Evolutionary conservation across 2,113 vertebrate species (phyloP).

Genomic region (Lethenteron camtschaticum): DNA sequence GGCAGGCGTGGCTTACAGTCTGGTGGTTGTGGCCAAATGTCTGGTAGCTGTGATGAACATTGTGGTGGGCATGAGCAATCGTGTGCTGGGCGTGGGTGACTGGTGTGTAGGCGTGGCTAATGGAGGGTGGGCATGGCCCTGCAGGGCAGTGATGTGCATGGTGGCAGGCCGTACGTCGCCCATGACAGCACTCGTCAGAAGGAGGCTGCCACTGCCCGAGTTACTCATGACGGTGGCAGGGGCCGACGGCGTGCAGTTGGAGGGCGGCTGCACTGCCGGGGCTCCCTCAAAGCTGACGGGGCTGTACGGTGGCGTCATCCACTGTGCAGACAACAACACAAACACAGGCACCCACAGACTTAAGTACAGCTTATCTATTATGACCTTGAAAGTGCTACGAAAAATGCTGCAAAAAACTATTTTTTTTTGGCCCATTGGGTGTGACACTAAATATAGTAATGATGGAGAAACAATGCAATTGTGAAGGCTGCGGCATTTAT

Average conservation of each 20-base stretch:
- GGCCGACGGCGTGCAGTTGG: conserved; percentile 8
- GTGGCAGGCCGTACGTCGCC: conserved; percentile 11
- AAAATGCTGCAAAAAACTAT: not conserved
- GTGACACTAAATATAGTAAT: too few relatives aligned
- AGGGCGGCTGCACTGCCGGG: conserved; percentile 15
- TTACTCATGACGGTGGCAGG: conserved; percentile 16
- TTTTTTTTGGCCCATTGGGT: not conserved
- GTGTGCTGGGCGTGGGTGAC: too few relatives aligned
- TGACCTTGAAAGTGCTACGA: not conserved
- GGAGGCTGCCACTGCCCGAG: not conserved
- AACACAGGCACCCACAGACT: not conserved
- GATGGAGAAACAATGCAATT: not conserved
- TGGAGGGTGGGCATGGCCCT: not conserved
- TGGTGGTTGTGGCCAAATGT: too few relatives aligned
- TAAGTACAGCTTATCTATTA: not conserved
- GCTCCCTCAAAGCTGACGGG: conserved; percentile 34
- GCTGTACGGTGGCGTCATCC: conserved; percentile 57
- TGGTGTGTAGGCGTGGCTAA: too few relatives aligned
- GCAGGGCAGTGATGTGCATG: fast-evolving
- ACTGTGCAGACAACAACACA: conserved; percentile 21
- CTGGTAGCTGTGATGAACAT: too few relatives aligned
- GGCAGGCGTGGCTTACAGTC: too few relatives aligned
- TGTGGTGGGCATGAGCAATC: too few relatives aligned
- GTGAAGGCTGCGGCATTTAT: too few relatives aligned
- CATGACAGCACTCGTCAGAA: not conserved